Conservation (phyloP, 1,140 invertebrate species). For the Drosophila teissieri region DNA sequence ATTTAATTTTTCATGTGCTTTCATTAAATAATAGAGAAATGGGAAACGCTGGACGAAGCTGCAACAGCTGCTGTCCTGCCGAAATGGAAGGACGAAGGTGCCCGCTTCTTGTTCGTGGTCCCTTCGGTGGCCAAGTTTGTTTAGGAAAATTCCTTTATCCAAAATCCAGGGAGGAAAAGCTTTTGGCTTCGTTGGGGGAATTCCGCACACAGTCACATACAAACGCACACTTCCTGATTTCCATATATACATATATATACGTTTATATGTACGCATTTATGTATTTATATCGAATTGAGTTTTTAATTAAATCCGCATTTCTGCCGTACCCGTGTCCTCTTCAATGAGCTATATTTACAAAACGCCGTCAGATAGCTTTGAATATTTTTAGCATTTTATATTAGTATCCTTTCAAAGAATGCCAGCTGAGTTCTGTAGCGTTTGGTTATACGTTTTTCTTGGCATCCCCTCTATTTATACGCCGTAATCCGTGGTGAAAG, state of each 20-base stretch:
- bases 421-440: background rate
- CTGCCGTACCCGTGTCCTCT: background rate
- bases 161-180: constrained; percentile 23
- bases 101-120: constrained; percentile 2
- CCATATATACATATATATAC: background rate
- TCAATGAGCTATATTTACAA: constrained; percentile 2
- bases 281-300: constrained; percentile 12
- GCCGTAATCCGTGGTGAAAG: constrained; percentile 26
- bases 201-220: constrained; percentile 6
- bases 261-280: background rate
- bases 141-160: constrained; percentile 45
- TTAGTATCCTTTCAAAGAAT: constrained; percentile 29
- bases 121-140: constrained; percentile 47
- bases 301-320: constrained; percentile 31
- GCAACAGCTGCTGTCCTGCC: constrained; percentile 38
- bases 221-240: background rate
- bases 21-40: constrained; percentile 39
- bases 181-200: constrained; percentile 43
- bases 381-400: constrained; percentile 24
- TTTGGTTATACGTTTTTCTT: background rate
- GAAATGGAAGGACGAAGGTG: background rate
- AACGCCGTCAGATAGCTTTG: constrained; percentile 1
- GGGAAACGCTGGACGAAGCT: background rate
- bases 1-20: constrained; percentile 41
- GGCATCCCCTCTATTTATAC: constrained; percentile 20